These are phyloP conservation scores for Plagiodera versicolora DNA, from an alignment of 2,888 invertebrate species.

Conservation along the genomic window DNA sequence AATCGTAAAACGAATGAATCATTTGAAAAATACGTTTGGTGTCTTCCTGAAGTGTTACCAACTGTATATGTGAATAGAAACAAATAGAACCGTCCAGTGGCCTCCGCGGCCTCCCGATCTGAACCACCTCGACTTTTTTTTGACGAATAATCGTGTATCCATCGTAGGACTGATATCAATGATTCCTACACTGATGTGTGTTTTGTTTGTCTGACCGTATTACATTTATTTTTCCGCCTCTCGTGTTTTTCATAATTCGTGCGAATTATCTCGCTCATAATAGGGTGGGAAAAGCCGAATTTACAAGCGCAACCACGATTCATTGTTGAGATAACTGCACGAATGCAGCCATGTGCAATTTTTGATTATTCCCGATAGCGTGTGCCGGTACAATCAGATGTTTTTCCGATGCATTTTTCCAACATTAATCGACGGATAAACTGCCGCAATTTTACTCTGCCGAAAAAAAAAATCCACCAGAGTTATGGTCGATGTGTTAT, in stretches of 20 bases:
- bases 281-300: constrained; percentile 30
- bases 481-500: not conserved
- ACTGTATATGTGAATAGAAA: too few species aligned
- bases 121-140: too few species aligned
- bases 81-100: too few species aligned
- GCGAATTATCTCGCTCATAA: not conserved
- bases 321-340: constrained; percentile 34
- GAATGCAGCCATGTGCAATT: constrained; percentile 51
- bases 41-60: too few species aligned
- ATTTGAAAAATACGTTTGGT: too few species aligned
- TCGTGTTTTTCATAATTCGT: not conserved
- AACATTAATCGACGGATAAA: constrained; percentile 13
- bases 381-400: constrained; percentile 38
- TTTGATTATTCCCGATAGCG: constrained; percentile 48
- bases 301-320: constrained; percentile 33
- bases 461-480: not conserved
- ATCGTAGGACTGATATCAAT: too few species aligned
- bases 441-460: not conserved
- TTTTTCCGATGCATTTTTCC: constrained; percentile 31
- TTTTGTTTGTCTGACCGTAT: too few species aligned
- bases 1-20: too few species aligned
- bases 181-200: too few species aligned
- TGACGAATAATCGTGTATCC: too few species aligned
- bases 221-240: not conserved
- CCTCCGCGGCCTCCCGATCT: too few species aligned